Evolutionary conservation across 2,888 invertebrate genomes (phyloP).

Genomic region (Acrobasis suavella): DNA sequence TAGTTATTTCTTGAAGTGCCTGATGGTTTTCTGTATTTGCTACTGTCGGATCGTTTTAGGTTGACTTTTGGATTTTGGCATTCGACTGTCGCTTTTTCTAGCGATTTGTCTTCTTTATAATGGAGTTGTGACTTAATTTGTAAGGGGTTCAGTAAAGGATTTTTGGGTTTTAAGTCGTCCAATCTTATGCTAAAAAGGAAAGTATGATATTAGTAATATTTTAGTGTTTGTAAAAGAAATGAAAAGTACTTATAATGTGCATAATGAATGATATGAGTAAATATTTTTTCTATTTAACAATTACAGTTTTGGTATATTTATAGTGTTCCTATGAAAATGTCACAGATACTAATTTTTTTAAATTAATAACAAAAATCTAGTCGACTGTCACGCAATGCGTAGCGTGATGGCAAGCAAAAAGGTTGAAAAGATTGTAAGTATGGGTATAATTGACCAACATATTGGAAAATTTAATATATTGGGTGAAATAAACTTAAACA

Average conservation of each 20-base stretch:
- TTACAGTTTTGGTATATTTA: no score
- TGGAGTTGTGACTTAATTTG: conserved; percentile 87
- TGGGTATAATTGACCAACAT: not conserved
- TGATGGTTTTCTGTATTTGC: conserved; percentile 86
- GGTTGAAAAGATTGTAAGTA: no score
- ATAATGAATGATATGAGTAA: no score
- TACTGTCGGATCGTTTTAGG: conserved; percentile 87
- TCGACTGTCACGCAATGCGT: no score
- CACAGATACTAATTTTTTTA: no score
- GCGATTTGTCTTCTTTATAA: conserved; percentile 90
- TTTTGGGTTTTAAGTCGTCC: conserved; percentile 84
- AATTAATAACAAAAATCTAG: no score
- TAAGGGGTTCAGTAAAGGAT: conserved; percentile 82
- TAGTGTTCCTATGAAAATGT: no score
- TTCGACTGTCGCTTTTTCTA: conserved; percentile 88
- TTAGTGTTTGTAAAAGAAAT: no score
- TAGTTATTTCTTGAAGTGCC: conserved; percentile 86
- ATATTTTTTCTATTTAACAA: no score
- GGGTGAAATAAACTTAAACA: not conserved
- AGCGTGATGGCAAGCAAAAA: no score
- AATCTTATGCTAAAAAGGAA: conserved; percentile 75
- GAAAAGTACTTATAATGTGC: no score
- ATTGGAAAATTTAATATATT: no score
- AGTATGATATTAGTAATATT: not conserved
- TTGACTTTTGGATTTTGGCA: conserved; percentile 85